Conservation (phyloP, 2,113 vertebrate genomes). For the Gadus chalcogrammus region DNA sequence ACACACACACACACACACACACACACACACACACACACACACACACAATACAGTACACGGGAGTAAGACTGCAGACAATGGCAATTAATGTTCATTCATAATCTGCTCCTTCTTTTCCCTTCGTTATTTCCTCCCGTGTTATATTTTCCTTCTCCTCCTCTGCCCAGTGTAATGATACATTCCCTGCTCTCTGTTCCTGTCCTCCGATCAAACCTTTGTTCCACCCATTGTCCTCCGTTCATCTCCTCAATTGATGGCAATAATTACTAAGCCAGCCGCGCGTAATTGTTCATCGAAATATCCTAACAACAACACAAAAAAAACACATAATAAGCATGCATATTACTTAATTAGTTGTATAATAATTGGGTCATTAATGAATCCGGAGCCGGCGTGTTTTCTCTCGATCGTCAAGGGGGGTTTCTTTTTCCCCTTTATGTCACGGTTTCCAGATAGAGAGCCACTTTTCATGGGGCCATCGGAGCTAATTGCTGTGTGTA, state of each 20-base stretch:
- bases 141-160: conserved; percentile 21
- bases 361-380: conserved; percentile 50
- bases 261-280: conserved; percentile 51
- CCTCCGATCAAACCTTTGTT: conserved; percentile 12
- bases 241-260: conserved; percentile 41
- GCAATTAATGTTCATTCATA: conserved; percentile 8
- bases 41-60: no score
- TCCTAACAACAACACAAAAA: conserved; percentile 17
- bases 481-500: conserved; percentile 37
- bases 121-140: conserved; percentile 3
- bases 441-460: conserved; percentile 32
- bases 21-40: no score
- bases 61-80: conserved; percentile 6
- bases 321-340: conserved; percentile 46
- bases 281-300: conserved; percentile 53
- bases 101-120: conserved; percentile 1
- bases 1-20: no score
- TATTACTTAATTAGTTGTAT: conserved; percentile 50
- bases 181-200: background rate
- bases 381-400: conserved; percentile 25
- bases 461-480: conserved; percentile 34
- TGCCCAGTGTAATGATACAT: background rate
- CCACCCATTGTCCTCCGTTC: conserved; percentile 21
- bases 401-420: conserved; percentile 21
- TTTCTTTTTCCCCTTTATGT: background rate